Evolutionary conservation across 1,140 invertebrate species (phyloP).

Genomic region (Drosophila novamexicana): DNA sequence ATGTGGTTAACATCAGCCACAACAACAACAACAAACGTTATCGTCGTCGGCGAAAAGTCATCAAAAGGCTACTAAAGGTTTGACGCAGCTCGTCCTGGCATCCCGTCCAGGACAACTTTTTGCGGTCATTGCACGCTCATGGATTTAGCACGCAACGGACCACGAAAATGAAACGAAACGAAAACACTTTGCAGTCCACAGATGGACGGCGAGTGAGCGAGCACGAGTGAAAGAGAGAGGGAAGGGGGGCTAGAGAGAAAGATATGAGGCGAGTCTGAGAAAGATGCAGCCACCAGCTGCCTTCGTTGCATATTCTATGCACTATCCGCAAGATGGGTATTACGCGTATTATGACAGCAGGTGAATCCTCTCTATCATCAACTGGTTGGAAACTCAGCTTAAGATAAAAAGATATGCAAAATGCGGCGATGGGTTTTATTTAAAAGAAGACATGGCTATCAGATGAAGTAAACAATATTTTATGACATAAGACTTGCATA

Average conservation of each 20-base stretch:
- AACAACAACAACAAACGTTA: constrained; percentile 23
- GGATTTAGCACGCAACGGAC: constrained; percentile 78
- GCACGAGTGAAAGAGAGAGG: constrained; percentile 3
- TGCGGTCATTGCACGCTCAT: constrained; percentile 78
- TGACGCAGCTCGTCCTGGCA: constrained; percentile 72
- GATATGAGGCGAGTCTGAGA: constrained; percentile 1
- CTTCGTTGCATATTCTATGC: constrained; percentile 37
- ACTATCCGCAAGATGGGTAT: constrained; percentile 7
- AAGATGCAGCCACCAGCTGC: constrained; percentile 26
- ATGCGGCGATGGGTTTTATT: background rate
- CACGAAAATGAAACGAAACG: constrained; percentile 79
- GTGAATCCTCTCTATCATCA: background rate
- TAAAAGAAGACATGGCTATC: background rate
- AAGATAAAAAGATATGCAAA: background rate
- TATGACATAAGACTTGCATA: too few relatives aligned
- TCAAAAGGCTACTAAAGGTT: constrained; percentile 82
- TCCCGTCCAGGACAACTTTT: constrained; percentile 66
- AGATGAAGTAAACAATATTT: background rate
- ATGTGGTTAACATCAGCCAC: constrained; percentile 64
- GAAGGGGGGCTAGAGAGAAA: background rate
- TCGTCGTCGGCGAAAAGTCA: constrained; percentile 67
- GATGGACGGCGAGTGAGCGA: background rate
- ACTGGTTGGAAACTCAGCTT: background rate
- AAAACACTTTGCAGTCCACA: constrained; percentile 60
- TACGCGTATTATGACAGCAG: constrained; percentile 12